Evolutionary conservation across 2,113 vertebrate genomes (phyloP).

Genomic region (Murina feae): DNA sequence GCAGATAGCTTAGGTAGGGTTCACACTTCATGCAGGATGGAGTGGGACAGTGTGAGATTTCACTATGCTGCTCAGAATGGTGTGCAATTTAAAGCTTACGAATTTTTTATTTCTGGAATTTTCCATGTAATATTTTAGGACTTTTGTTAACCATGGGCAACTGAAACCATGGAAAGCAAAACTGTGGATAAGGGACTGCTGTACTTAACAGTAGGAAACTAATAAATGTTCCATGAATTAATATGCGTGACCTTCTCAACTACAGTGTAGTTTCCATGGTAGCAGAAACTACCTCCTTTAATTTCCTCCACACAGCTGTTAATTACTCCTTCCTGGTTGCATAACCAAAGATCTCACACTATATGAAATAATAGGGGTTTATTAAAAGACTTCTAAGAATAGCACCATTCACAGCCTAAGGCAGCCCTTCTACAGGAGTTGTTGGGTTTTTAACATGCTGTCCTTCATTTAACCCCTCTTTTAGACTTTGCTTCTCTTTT

Average conservation of each 20-base stretch:
- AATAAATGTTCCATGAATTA: neutral
- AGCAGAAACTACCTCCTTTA: neutral
- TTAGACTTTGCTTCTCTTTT: neutral
- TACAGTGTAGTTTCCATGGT: neutral
- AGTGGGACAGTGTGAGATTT: neutral
- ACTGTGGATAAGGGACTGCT: neutral
- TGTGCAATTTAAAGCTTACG: too few species aligned
- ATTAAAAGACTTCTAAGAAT: neutral
- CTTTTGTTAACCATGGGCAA: neutral
- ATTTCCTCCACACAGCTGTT: neutral
- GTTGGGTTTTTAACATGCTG: neutral
- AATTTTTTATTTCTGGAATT: neutral
- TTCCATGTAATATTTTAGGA: neutral
- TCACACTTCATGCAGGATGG: neutral
- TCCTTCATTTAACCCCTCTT: neutral
- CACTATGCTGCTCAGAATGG: too few species aligned
- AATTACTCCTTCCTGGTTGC: neutral
- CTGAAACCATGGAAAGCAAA: neutral
- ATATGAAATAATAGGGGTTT: neutral
- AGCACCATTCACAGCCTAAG: neutral
- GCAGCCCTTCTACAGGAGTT: neutral
- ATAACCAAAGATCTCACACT: neutral
- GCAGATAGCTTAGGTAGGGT: too few species aligned
- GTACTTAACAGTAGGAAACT: neutral
- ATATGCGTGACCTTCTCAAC: neutral